Evolutionary conservation across 2,113 vertebrate species (phyloP).

Genomic region (Promerops cafer): DNA sequence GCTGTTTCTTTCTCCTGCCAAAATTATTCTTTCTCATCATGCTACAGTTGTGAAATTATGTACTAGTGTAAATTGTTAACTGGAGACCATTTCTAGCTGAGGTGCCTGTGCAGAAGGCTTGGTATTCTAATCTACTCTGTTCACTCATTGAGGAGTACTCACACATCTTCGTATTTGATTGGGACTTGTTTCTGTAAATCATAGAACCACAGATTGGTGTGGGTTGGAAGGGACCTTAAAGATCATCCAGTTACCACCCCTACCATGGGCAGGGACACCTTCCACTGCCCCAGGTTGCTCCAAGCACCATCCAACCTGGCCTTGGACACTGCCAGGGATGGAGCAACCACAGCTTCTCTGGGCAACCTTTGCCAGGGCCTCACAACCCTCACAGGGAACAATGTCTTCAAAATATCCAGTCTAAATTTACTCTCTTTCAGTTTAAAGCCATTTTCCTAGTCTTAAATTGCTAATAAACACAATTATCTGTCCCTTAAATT

Average conservation of each 20-base stretch:
- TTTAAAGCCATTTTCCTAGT: neutral
- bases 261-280: neutral
- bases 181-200: neutral
- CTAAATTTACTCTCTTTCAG: neutral
- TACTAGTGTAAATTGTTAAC: neutral
- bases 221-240: neutral
- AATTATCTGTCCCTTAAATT: neutral
- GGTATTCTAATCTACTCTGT: neutral
- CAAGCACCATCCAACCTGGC: rapidly evolving
- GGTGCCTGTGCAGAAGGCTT: neutral
- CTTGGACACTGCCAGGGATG: neutral
- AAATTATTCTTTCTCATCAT: slow-evolving; percentile 1
- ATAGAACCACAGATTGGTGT: neutral
- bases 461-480: neutral
- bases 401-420: neutral
- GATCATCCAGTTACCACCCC: neutral
- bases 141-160: neutral
- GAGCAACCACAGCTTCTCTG: neutral
- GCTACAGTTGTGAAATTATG: neutral
- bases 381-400: neutral
- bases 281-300: neutral
- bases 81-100: neutral
- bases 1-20: slow-evolving; percentile 25
- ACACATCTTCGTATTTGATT: neutral
- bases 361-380: neutral